Conservation (phyloP, 2,888 invertebrate genomes). For the Chirona hameri region DNA sequence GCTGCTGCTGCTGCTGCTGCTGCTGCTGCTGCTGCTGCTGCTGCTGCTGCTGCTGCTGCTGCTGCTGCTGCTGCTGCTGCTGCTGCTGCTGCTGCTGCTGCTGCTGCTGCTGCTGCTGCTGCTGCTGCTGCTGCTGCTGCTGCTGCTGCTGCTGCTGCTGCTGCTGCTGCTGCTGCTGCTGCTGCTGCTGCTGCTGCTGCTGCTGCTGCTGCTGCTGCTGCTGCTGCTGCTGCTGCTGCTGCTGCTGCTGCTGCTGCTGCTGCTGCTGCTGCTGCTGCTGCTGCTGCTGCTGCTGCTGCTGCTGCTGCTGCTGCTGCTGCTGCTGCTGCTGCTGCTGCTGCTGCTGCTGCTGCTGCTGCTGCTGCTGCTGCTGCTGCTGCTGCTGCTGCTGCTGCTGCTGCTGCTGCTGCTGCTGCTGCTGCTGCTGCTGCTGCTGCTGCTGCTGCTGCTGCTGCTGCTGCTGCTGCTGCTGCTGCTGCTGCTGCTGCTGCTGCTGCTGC, state of each 20-base stretch:
- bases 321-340: neutral
- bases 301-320: neutral
- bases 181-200: neutral
- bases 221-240: neutral
- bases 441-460: neutral
- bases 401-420: neutral
- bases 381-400: neutral
- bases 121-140: conserved; percentile 4
- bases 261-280: neutral
- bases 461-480: conserved; percentile 1
- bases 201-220: conserved; percentile 13
- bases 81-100: neutral
- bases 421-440: conserved; percentile 7
- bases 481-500: conserved; percentile 4
- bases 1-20: neutral
- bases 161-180: neutral
- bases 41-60: neutral
- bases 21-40: neutral
- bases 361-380: neutral
- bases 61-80: conserved; percentile 7
- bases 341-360: conserved; percentile 24
- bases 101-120: conserved; percentile 1
- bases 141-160: neutral
- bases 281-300: neutral
- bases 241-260: neutral